Evolutionary conservation across 2,797 vertebrate species (phyloP).

Genomic region (Parotocinclus haroldoi): DNA sequence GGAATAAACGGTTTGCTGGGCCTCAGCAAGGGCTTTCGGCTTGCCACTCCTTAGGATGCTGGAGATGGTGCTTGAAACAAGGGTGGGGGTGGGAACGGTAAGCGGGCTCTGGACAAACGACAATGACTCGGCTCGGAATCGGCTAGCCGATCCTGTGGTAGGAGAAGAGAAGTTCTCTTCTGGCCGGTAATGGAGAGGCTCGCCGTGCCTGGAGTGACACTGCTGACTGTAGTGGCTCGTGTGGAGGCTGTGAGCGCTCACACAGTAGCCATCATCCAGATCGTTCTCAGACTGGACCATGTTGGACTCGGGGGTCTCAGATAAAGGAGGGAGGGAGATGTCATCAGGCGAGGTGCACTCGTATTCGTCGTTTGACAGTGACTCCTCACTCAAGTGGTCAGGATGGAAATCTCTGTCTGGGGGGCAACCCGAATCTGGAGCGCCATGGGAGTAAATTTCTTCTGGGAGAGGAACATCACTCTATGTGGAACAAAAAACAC

Average conservation of each 20-base stretch:
- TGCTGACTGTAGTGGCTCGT: slow-evolving; percentile 65
- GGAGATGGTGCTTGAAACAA: slow-evolving; percentile 58
- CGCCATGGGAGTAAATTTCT: slow-evolving; percentile 55
- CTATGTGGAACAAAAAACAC: slow-evolving; percentile 24
- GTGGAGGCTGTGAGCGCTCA: slow-evolving; percentile 69
- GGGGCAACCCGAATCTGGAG: slow-evolving; percentile 48
- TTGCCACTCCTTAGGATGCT: slow-evolving; percentile 57
- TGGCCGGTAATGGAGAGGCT: slow-evolving; percentile 42
- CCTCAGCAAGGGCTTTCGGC: slow-evolving; percentile 56
- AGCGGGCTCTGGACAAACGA: slow-evolving; percentile 64
- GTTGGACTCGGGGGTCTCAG: slow-evolving; percentile 84
- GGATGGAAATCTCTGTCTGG: slow-evolving; percentile 62
- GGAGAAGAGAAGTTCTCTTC: slow-evolving; percentile 61
- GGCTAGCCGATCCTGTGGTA: slow-evolving; percentile 52
- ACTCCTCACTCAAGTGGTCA: slow-evolving; percentile 71
- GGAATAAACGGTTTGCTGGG: slow-evolving; percentile 63
- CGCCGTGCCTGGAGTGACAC: slow-evolving; percentile 56
- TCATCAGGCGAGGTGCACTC: slow-evolving; percentile 87
- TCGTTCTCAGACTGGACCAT: slow-evolving; percentile 78
- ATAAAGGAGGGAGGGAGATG: slow-evolving; percentile 86
- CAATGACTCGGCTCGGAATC: slow-evolving; percentile 65
- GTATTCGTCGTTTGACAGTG: slow-evolving; percentile 79
- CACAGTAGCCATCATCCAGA: slow-evolving; percentile 70
- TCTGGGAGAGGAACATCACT: slow-evolving; percentile 47
- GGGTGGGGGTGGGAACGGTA: slow-evolving; percentile 58